Conservation (phyloP, 2,113 vertebrate species). For the Thryonomys swinderianus region DNA sequence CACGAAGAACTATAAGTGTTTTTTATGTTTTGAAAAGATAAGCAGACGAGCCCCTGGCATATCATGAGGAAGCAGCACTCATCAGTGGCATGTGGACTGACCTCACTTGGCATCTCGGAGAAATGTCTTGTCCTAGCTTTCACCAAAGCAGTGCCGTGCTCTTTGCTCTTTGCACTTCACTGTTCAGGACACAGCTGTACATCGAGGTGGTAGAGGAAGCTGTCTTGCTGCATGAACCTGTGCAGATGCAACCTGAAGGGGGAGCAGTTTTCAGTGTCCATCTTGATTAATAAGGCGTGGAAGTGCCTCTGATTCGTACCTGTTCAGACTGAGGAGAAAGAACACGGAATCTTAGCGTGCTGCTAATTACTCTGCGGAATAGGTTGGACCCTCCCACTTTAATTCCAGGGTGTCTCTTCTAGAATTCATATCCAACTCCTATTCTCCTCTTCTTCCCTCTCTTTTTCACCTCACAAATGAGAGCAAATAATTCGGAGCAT, state of each 20-base stretch:
- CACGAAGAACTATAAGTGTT: slow-evolving; percentile 8
- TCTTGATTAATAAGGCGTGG: fast-evolving
- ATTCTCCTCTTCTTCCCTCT: not conserved
- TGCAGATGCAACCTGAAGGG: not conserved
- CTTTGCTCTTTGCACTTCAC: not conserved
- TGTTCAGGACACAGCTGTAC: not conserved
- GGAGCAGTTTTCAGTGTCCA: not conserved
- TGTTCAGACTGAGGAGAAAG: not conserved
- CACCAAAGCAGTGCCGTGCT: not conserved
- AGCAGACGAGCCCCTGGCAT: not conserved
- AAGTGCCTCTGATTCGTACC: not conserved
- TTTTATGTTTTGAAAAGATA: slow-evolving; percentile 26
- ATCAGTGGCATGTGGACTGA: fast-evolving
- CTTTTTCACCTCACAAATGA: not conserved
- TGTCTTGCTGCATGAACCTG: not conserved
- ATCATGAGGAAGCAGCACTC: not conserved
- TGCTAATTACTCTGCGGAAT: not conserved
- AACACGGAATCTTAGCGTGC: fast-evolving
- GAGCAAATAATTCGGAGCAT: not conserved
- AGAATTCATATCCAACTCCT: not conserved
- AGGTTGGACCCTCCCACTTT: not conserved
- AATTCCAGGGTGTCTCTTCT: not conserved
- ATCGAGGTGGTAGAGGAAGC: not conserved
- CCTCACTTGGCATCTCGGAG: not conserved
- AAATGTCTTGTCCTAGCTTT: not conserved